These are phyloP conservation scores for Chloropsis cyanopogon DNA, from an alignment of 2,113 vertebrate genomes.

Conservation along the genomic window DNA sequence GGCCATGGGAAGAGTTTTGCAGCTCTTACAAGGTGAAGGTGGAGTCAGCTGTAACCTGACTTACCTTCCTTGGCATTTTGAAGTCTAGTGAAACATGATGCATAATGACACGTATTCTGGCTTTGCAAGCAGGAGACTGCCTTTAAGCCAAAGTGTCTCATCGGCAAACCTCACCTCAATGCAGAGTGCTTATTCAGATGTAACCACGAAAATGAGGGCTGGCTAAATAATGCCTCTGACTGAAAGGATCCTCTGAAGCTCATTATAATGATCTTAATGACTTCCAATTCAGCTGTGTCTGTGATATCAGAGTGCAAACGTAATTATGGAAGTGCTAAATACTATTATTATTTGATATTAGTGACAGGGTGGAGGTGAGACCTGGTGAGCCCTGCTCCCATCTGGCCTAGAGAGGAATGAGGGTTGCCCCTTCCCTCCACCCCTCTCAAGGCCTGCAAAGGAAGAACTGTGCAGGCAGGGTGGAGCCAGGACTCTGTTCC, in stretches of 20 bases:
- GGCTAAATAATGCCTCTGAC: conserved; percentile 7
- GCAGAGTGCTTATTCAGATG: conserved; percentile 39
- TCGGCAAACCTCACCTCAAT: conserved; percentile 16
- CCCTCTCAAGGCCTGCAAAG: not conserved
- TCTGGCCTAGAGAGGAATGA: conserved; percentile 38
- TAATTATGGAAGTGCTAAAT: conserved; percentile 52
- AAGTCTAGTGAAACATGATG: conserved; percentile 39
- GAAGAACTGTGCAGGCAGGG: not conserved
- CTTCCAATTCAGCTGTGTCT: conserved; percentile 46
- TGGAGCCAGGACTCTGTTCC: not conserved
- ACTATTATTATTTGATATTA: conserved; percentile 64
- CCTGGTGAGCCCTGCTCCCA: not conserved
- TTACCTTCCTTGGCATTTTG: conserved; percentile 36
- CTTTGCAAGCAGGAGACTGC: conserved; percentile 32
- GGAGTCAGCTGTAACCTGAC: conserved; percentile 9
- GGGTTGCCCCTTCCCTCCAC: not conserved
- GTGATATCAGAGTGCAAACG: conserved; percentile 32
- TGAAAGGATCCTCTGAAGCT: conserved; percentile 50
- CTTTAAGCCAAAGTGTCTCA: conserved; percentile 12
- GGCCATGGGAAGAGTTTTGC: not conserved
- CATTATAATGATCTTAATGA: conserved; percentile 35
- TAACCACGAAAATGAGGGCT: conserved; percentile 19
- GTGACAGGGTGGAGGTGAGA: conserved; percentile 28
- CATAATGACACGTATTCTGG: conserved; percentile 36
- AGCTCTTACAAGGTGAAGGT: not conserved